Evolutionary conservation across 1,140 invertebrate genomes (phyloP), one percentile per base, ranked within the genome.

Genomic region (Carcinoscorpius rotundicauda): DNA sequence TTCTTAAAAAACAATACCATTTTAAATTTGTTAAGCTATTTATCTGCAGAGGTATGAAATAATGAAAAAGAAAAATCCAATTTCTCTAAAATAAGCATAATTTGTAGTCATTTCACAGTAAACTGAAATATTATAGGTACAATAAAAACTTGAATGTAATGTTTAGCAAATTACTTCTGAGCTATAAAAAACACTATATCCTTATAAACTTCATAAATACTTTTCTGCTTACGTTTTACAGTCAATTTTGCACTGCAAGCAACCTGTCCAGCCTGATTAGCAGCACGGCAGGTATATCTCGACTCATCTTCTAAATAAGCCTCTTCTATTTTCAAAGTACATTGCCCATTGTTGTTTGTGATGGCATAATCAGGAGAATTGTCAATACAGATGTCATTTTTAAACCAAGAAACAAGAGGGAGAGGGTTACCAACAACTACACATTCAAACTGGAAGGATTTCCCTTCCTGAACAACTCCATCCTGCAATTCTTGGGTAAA

Each of bases 351-450:
- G 64, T 77, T 76, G 66, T 77, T 78, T 80, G 84, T 53, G 87
- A 88, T 64, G 86, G 85, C 58, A 85, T 84, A 72, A 95, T 79
- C 70, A 88, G 82, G 74, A 89, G 86, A 86, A 75, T 84, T 84
- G 71, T 88, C 86, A 57, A 92, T 82, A 70, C 87, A 87, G 0
- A 79, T 75, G 3, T 93, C 93, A 77, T 97, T 91, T 75, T 88
- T 93, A 76, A 95, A 96, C 93, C 93, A 97, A 63, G 91, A 77
- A 71, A 86, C 83, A 73, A 83, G 82, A 62, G 92, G 89, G 78
- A 85, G 85, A 0, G 93, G 93, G 80, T 93, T 91, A 63, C 89
- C 91, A 4, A 85, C 84, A 49, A 97, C 79, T 74, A 89, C 76
- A 66, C 88, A 91, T 62, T 85, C 81, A 65, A 92, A 83, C 71